Evolutionary conservation across 1,140 invertebrate genomes (phyloP).

Genomic region (Nephotettix cincticeps): DNA sequence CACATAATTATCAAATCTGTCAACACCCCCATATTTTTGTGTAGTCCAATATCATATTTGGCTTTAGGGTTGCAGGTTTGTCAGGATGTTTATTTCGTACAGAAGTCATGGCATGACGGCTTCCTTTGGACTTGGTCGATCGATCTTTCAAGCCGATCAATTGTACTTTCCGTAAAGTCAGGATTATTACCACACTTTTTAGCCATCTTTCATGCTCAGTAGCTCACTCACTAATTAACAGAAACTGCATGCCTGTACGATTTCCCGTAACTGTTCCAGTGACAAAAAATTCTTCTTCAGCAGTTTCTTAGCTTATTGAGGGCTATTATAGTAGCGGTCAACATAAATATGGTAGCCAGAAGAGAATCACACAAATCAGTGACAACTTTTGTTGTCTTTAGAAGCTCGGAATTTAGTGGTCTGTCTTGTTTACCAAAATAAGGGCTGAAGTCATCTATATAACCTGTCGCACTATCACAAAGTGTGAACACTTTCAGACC

Average conservation of each 20-base stretch:
- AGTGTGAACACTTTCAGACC: too few species aligned
- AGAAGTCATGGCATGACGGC: background rate
- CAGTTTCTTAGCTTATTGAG: background rate
- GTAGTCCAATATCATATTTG: background rate
- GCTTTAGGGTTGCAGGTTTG: background rate
- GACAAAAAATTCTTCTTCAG: too few species aligned
- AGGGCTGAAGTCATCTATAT: too few species aligned
- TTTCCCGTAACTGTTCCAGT: background rate
- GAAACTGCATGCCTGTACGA: background rate
- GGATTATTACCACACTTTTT: too few species aligned
- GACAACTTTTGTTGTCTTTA: background rate
- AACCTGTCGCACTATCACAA: background rate
- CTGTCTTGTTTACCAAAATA: background rate
- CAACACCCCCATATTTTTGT: background rate
- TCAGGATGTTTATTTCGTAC: background rate
- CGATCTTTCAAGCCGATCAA: background rate
- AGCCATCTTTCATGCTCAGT: too few species aligned
- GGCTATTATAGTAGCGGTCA: background rate
- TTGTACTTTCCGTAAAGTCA: background rate
- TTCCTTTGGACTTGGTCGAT: background rate
- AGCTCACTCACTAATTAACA: too few species aligned
- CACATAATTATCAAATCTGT: background rate
- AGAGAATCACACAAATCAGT: background rate
- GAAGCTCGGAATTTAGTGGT: background rate
- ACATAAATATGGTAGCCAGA: background rate